Evolutionary conservation across 2,113 vertebrate species (phyloP).

Genomic region (Australoheros scitulus): DNA sequence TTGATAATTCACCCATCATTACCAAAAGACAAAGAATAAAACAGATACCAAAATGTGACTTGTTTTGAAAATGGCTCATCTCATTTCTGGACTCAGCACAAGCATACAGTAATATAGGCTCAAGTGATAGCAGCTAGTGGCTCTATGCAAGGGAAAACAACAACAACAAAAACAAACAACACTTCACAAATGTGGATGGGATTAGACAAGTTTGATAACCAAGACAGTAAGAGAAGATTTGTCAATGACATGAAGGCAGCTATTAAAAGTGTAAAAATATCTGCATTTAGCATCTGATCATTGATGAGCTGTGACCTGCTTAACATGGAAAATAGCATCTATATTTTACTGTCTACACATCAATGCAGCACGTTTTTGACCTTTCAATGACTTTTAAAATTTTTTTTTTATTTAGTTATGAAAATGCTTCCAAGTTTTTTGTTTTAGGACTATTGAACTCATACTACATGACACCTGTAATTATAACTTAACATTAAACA

Average conservation of each 20-base stretch:
- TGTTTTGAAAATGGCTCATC: not conserved
- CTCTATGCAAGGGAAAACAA: not conserved
- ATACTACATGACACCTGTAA: not conserved
- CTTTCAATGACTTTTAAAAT: not conserved
- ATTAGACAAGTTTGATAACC: not conserved
- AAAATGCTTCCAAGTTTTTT: not conserved
- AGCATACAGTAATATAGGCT: not conserved
- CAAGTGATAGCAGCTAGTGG: not conserved
- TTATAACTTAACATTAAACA: not conserved
- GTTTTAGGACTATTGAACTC: not conserved
- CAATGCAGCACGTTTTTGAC: not conserved
- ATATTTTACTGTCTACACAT: not conserved
- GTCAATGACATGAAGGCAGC: not conserved
- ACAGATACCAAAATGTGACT: not conserved
- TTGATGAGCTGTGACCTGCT: not conserved
- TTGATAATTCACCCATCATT: constrained; percentile 22
- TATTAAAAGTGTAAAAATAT: not conserved
- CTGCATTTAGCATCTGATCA: not conserved
- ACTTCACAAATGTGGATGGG: not conserved
- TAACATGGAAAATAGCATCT: not conserved
- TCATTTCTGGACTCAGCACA: constrained; percentile 3
- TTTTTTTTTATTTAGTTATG: too few species aligned
- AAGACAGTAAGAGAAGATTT: not conserved
- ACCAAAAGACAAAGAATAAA: not conserved
- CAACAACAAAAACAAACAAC: not conserved